These are phyloP conservation scores for Apeltes quadracus DNA, from an alignment of 2,113 vertebrate species.

Conservation along the genomic window DNA sequence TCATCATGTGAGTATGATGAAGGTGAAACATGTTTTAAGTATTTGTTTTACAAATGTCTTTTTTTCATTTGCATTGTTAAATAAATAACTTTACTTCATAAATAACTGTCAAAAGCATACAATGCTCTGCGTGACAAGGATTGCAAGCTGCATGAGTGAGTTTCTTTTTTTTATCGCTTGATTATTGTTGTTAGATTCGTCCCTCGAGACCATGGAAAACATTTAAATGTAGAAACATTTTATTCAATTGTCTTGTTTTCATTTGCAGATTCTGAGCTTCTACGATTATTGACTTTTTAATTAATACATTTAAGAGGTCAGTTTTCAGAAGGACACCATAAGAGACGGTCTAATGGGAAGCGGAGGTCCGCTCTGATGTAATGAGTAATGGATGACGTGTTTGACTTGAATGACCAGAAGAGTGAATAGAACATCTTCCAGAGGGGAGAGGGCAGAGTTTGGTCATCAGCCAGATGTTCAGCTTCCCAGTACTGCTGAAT, in stretches of 20 bases:
- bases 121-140: no score
- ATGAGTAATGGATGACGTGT: slow-evolving; percentile 20
- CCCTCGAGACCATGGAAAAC: not conserved
- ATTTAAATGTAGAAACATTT: not conserved
- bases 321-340: not conserved
- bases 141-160: no score
- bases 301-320: slow-evolving; percentile 1
- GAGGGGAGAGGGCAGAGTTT: not conserved
- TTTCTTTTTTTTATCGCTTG: no score
- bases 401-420: slow-evolving; percentile 10
- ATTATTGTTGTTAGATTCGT: not conserved
- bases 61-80: not conserved
- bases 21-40: not conserved
- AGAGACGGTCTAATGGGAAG: slow-evolving; percentile 19
- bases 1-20: not conserved
- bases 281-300: not conserved
- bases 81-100: not conserved
- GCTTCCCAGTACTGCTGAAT: slow-evolving; percentile 13
- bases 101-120: not conserved
- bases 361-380: slow-evolving; percentile 23
- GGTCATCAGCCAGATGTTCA: not conserved
- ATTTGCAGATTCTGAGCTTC: not conserved
- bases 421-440: not conserved
- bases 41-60: not conserved
- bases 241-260: not conserved